phyloP scores from a whole-genome alignment of 2,888 invertebrate species.

The Campoletis raptor region DNA sequence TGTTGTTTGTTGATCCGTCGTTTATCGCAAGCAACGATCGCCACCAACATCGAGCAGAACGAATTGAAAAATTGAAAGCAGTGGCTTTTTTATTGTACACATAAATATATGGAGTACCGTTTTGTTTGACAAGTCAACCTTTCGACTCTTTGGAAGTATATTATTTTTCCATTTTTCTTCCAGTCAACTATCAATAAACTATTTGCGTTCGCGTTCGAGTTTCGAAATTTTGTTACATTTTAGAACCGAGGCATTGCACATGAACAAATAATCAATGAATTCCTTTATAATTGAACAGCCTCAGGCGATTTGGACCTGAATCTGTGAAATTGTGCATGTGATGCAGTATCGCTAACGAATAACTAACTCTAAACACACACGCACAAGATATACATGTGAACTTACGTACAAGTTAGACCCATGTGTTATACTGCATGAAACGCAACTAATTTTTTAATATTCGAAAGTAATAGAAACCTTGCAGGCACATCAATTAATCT shows the following conservation, averaged over 20 bases:
- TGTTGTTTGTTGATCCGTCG: conserved; percentile 8
- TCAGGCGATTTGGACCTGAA: not conserved
- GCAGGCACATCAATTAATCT: too few relatives aligned
- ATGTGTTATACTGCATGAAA: not conserved
- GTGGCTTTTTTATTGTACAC: not conserved
- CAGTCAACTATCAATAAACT: not conserved
- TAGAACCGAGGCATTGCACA: not conserved
- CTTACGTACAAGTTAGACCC: not conserved
- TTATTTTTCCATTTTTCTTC: not conserved
- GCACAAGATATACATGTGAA: not conserved
- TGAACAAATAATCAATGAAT: conserved; percentile 17
- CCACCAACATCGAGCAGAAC: conserved; percentile 32
- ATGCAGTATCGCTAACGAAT: not conserved
- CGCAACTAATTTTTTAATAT: too few relatives aligned
- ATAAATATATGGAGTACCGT: not conserved
- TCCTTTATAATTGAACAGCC: conserved; percentile 12
- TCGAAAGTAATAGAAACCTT: too few relatives aligned
- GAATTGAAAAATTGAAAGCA: conserved; percentile 14
- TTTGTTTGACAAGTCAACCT: conserved; percentile 4
- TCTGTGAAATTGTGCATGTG: not conserved
- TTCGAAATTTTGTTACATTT: conserved; percentile 26
- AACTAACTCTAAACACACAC: not conserved
- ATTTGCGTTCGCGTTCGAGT: not conserved
- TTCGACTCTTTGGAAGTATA: not conserved
- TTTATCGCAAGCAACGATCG: conserved; percentile 24